Evolutionary conservation across 2,797 vertebrate genomes (phyloP).

Genomic region (Pelochelys cantorii): DNA sequence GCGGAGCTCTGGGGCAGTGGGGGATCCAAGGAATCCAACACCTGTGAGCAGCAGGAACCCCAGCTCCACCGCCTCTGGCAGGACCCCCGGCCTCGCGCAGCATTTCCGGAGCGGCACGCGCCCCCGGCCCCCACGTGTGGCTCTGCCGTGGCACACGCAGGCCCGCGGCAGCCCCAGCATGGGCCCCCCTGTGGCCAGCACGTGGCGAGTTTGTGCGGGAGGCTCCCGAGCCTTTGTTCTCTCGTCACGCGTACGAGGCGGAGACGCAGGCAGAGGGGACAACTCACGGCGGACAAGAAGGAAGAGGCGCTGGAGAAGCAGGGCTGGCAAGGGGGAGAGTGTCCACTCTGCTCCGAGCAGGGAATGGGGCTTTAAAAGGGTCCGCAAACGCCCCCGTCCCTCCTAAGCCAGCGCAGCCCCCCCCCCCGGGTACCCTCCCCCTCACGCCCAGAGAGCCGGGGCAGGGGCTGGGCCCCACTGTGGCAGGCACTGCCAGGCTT

Average conservation of each 20-base stretch:
- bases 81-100: accelerated
- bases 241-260: too few species aligned
- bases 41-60: background rate
- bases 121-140: too few species aligned
- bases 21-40: background rate
- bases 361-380: background rate
- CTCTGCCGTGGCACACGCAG: too few species aligned
- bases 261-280: background rate
- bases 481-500: too few species aligned
- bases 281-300: background rate
- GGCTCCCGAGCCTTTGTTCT: background rate
- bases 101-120: too few species aligned
- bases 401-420: background rate
- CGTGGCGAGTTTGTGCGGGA: too few species aligned
- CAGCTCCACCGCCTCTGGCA: too few species aligned
- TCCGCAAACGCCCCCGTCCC: background rate
- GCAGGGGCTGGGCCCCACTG: too few species aligned
- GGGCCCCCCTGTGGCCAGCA: background rate
- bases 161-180: too few species aligned
- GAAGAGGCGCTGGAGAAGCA: background rate
- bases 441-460: too few species aligned
- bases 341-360: background rate
- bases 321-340: background rate
- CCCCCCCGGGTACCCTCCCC: too few species aligned
- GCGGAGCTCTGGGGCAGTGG: too few species aligned